Evolutionary conservation across 2,888 invertebrate genomes (phyloP), one percentile per base, ranked within the genome.

Genomic region (Ptychoptera albimana): DNA sequence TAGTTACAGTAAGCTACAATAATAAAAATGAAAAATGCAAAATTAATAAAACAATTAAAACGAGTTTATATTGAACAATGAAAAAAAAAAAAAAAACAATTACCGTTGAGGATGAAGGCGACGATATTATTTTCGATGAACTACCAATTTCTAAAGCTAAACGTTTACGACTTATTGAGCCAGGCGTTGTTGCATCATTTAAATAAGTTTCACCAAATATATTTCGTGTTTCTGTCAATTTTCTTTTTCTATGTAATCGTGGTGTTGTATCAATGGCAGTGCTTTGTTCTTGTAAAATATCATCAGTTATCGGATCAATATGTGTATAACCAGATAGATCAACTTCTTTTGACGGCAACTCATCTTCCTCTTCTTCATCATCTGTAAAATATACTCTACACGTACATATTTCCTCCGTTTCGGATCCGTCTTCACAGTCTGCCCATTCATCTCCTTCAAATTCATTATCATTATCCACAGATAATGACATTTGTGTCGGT

Each of bases 361-460:
- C 52, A 41, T 53, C 51, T 42, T 52, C 52, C 35, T 48, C 44
- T 30, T 35, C 12, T 8, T 34, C 31, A 32, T 48, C 43, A 16
- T 35, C 35, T 8, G 41, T 9, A 23, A 23, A 23, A 47, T 59
- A 55, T 37, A 60, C 60, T 47, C 58, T 59, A 46, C 66, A 66
- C 8, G 67, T 66, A 46, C 66, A 66, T 38, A 63, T 54, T 49
- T 66, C 67, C 48, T 66, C 65, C 16, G 23, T 45, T 47, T 65
- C 63, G 1, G 59, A 61, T 44, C 59, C 62, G 44, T 63, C 66
- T 35, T 66, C 68, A 48, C 63, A 60, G 47, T 64, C 65, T 35
- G 55, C 62, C 61, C 64, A 64, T 1, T 60, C 57, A 16, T 63
- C 61, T 8, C 61, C 55, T 36, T 54, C 53, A 40, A 51, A 55